Evolutionary conservation across 2,888 invertebrate genomes (phyloP).

Genomic region (Pomacea canaliculata): DNA sequence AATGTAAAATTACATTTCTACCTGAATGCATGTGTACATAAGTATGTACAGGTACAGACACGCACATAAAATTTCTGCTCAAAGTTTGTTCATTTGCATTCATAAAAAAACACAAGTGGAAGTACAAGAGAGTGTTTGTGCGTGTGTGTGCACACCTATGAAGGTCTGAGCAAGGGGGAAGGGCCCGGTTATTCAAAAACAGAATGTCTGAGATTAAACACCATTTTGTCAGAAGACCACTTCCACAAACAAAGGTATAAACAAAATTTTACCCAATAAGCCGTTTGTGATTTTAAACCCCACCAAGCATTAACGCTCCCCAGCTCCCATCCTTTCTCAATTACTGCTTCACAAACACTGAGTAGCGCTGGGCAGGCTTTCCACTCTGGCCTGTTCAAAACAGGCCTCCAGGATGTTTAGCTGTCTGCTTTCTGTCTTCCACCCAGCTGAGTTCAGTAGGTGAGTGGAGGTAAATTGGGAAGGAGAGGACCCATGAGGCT

Average conservation of each 20-base stretch:
- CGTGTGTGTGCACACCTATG: no score
- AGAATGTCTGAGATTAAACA: neutral
- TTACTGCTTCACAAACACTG: slow-evolving; percentile 12
- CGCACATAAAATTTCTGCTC: no score
- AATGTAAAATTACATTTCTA: no score
- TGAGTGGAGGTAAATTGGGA: slow-evolving; percentile 1
- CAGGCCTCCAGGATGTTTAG: slow-evolving; percentile 22
- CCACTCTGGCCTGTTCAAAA: slow-evolving; percentile 10
- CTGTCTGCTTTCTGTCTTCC: slow-evolving; percentile 18
- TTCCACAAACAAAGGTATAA: slow-evolving; percentile 15
- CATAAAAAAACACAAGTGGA: no score
- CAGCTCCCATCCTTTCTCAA: slow-evolving; percentile 1
- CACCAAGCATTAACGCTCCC: neutral
- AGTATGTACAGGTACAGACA: no score
- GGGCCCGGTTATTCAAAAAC: slow-evolving; percentile 11
- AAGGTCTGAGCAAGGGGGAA: neutral
- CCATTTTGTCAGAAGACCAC: slow-evolving; percentile 17
- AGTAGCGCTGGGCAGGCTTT: neutral
- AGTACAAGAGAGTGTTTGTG: no score
- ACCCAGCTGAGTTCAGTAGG: slow-evolving; percentile 10
- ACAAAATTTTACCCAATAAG: slow-evolving; percentile 14
- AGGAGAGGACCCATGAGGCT: neutral
- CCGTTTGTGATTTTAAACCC: slow-evolving; percentile 2
- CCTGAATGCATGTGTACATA: no score
- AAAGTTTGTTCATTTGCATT: no score